These are phyloP conservation scores for Apoda limacodes DNA, from an alignment of 2,888 invertebrate genomes.

Conservation along the genomic window DNA sequence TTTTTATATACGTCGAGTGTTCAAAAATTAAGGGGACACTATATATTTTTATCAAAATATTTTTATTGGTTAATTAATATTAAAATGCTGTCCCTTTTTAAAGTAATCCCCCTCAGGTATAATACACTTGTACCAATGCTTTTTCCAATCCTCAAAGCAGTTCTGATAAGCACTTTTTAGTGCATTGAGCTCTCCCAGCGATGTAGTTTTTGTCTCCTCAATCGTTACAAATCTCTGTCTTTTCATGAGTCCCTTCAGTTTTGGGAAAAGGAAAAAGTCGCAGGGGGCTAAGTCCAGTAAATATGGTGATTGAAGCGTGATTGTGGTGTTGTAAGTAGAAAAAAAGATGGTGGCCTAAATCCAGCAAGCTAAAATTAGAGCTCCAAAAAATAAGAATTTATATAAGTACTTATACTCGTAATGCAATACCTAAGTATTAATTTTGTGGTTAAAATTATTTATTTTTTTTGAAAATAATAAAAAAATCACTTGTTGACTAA, in stretches of 20 bases:
- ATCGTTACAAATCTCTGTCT: background rate
- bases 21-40: background rate
- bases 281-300: conserved; percentile 12
- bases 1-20: background rate
- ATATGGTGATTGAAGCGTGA: background rate
- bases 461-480: no score
- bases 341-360: no score
- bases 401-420: no score
- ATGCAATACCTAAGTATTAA: no score
- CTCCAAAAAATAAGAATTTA: no score
- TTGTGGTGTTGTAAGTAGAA: no score
- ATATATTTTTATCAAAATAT: background rate
- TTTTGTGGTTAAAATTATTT: no score
- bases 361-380: no score
- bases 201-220: background rate
- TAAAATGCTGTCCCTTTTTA: background rate
- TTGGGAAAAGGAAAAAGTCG: conserved; percentile 14
- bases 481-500: no score
- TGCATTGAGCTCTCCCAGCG: background rate
- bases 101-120: background rate
- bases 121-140: background rate
- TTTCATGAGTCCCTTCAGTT: background rate
- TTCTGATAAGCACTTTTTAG: background rate
- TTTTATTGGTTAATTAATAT: background rate
- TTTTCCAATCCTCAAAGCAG: background rate